Base-by-base conservation (phyloP, 2,888 invertebrate species). In the Acanthacorydalis orientalis region DNA sequence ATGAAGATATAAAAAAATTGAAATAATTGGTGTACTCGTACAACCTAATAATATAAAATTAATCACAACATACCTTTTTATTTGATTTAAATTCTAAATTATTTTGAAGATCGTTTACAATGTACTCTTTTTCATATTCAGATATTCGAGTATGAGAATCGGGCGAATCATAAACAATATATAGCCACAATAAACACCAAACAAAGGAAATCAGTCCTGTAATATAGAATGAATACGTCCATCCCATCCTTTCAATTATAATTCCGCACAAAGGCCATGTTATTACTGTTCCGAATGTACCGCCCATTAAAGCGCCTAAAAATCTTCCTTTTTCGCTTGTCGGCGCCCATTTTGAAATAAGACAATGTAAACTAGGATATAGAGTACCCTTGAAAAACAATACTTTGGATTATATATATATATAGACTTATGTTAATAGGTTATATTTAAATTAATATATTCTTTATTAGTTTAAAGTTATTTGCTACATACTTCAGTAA, bases 251-350 rank as follows among this genome's bases (percentile, higher is more conserved):
- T 47, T 77, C 74, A 48, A 81, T 75, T 1, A 83, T 67, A 0
- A 72, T 62, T 3, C 82, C 82, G 32, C 79, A 73, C 2, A 81
- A 60, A 0, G 80, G 79, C 73, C 79, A 82, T 0, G 82, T 78
- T 1, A 80, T 64, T 1, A 81, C 77, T 0, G 82, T 82, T 2
- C 79, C 83, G 47, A 83, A 69, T 0, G 81, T 80, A 6, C 83
- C 83, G 10, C 83, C 83, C 72, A 82, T 76, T 56, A 83, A 67
- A 1, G 81, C 75, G 55, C 79, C 77, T 1, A 83, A 69, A 57
- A 83, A 83, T 57, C 81, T 78, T 8, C 81, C 77, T 59, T 78
- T 81, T 59, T 83, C 83, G n/a, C 74, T 70, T 1, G 83, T 81
- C 1, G 83, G 83, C 0, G 80, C 72, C 83, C 83, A 83, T 56